phyloP scores from a whole-genome alignment of 2,113 vertebrate species.

The Panthera tigris region DNA sequence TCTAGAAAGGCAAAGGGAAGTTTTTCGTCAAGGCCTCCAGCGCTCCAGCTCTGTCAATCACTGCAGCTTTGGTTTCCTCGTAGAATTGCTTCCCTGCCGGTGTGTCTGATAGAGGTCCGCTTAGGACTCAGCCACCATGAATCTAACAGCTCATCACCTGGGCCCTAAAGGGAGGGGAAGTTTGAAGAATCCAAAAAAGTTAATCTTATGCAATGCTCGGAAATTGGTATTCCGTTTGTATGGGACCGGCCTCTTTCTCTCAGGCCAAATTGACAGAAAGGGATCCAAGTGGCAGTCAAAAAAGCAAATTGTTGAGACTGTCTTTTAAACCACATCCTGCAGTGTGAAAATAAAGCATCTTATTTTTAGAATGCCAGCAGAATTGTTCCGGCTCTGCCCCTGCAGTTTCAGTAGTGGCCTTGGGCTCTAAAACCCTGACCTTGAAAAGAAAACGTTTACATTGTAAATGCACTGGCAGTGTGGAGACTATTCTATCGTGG shows the following conservation, averaged over 20 bases:
- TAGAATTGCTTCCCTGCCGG: background rate
- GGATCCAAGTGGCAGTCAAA: conserved; percentile 73
- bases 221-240: conserved; percentile 51
- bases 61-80: conserved; percentile 39
- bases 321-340: conserved; percentile 80
- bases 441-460: conserved; percentile 83
- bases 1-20: accelerated
- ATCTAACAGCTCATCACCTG: conserved; percentile 54
- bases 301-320: conserved; percentile 75
- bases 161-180: conserved; percentile 19
- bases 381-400: conserved; percentile 81
- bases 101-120: conserved; percentile 3
- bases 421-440: conserved; percentile 82
- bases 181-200: conserved; percentile 37
- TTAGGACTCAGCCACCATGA: background rate
- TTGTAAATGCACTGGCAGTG: conserved; percentile 76
- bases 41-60: background rate
- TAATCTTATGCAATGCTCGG: conserved; percentile 66
- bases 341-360: conserved; percentile 81
- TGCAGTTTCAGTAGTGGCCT: conserved; percentile 80
- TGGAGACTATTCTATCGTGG: conserved; percentile 71
- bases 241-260: background rate
- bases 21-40: accelerated
- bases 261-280: conserved; percentile 45
- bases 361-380: conserved; percentile 81